These are phyloP conservation scores for Cephalopholis sonnerati DNA, from an alignment of 2,113 vertebrate species.

Conservation along the genomic window DNA sequence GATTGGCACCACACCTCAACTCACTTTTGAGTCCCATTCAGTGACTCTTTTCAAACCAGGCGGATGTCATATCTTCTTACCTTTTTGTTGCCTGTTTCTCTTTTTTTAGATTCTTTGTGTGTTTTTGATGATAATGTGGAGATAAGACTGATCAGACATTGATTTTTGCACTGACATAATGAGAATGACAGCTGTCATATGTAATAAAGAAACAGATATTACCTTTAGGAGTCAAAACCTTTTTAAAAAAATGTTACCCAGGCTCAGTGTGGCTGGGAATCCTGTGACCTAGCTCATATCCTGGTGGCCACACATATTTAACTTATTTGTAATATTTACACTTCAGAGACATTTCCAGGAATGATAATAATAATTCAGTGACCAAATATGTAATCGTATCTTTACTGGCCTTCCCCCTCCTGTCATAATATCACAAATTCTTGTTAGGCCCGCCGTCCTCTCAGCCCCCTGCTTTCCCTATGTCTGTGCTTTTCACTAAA, in stretches of 20 bases:
- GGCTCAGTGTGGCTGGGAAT: constrained; percentile 2
- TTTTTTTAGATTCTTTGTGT: background rate
- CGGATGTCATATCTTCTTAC: background rate
- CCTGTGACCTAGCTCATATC: constrained; percentile 28
- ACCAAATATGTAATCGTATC: constrained; percentile 74
- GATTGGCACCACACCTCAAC: constrained; percentile 42
- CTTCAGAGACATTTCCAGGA: constrained; percentile 63
- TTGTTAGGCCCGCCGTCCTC: constrained; percentile 25
- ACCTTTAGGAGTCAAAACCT: background rate
- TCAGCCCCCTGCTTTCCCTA: constrained; percentile 33
- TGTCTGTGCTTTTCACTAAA: constrained; percentile 50
- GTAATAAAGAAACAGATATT: background rate
- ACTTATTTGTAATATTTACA: constrained; percentile 76
- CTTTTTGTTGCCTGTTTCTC: background rate
- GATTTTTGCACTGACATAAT: background rate
- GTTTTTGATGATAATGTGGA: background rate
- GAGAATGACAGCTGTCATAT: background rate
- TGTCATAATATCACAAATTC: constrained; percentile 73
- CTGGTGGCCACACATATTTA: constrained; percentile 63
- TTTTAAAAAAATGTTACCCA: background rate
- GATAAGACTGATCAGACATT: background rate
- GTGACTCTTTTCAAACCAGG: constrained; percentile 23
- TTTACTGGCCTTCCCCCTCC: constrained; percentile 51
- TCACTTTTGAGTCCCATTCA: constrained; percentile 31
- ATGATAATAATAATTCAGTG: constrained; percentile 71